Evolutionary conservation across 2,113 vertebrate genomes (phyloP).

Genomic region (Pangasianodon gigas): DNA sequence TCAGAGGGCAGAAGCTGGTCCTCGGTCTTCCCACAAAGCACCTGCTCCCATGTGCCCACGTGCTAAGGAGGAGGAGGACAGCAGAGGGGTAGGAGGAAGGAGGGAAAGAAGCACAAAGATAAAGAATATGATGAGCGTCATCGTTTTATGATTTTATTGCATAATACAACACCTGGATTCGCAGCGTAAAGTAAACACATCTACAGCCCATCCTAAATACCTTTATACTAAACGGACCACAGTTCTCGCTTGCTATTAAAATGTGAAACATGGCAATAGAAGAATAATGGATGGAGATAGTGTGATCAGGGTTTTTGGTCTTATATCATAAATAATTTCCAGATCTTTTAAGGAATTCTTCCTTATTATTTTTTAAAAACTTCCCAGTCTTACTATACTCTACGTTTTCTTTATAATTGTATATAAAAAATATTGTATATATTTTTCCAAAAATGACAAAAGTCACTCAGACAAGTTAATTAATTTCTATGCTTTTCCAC

Average conservation of each 20-base stretch:
- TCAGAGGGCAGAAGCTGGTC: slow-evolving; percentile 83
- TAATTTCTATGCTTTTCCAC: background rate
- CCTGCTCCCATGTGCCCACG: slow-evolving; percentile 85
- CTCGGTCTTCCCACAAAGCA: slow-evolving; percentile 87
- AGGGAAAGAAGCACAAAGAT: background rate
- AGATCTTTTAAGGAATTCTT: background rate
- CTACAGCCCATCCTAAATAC: slow-evolving; percentile 2
- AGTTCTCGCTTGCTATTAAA: background rate
- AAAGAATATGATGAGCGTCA: slow-evolving; percentile 9
- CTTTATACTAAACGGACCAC: background rate
- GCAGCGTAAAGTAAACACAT: background rate
- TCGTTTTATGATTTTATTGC: slow-evolving; percentile 33
- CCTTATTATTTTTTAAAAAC: background rate
- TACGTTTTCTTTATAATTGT: background rate
- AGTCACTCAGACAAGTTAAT: no score
- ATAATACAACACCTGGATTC: slow-evolving; percentile 25
- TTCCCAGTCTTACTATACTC: background rate
- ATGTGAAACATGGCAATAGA: background rate
- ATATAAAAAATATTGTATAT: no score
- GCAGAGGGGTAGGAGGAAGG: background rate
- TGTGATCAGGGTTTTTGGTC: background rate
- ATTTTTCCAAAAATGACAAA: no score
- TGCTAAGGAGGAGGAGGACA: slow-evolving; percentile 56
- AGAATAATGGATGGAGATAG: background rate
- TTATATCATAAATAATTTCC: background rate